Base-by-base conservation (phyloP, 2,113 vertebrate species). In the Lethenteron reissneri region DNA sequence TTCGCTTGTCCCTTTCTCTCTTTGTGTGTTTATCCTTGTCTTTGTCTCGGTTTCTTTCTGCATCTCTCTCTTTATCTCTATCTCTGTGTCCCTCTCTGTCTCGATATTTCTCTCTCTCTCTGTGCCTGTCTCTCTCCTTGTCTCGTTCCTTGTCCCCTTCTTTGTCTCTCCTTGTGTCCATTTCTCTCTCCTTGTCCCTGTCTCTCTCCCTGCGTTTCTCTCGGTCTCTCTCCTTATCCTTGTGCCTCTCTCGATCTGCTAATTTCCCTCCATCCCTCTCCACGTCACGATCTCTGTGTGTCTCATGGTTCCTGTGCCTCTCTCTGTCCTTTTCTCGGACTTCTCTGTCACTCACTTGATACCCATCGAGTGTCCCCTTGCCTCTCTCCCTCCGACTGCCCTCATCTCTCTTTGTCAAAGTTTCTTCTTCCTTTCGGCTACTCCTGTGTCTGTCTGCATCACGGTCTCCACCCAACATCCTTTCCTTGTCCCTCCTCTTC, bases 131-230 rank as follows among this genome's bases (percentile, higher is more conserved):
- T n/a, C 14, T 57, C 71, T 60, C 72, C 78, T 71, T 68, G 2
- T 76, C 73, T 69, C 70, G 75, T 56, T 12, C 75, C 69, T 70
- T 75, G 9, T 82, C 79, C 72, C 64, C 74, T 7, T 73, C 75
- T 74, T 78, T 81, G 3, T 81, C 81, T 12, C 72, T 73, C 25
- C 79, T 77, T 71, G 79, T 79, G 56, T 82, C 77, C 73, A 71
- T 72, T 10, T 80, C 79, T 71, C 56, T 72, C 62, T 71, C 76
- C 57, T 74, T 73, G 17, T 78, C 76, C 72, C 69, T 79, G 57
- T 80, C 80, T 56, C 56, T 75, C 60, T 1, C 12, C 25, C 76
- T 71, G 80, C 69, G 59, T 81, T 79, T 78, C 79, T 80, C 76
- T 78, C 74, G 72, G 74, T 78, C 21, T 56, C 14, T 62, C 14